These are phyloP conservation scores for Globia sparganii DNA, from an alignment of 2,888 invertebrate species.

Conservation along the genomic window DNA sequence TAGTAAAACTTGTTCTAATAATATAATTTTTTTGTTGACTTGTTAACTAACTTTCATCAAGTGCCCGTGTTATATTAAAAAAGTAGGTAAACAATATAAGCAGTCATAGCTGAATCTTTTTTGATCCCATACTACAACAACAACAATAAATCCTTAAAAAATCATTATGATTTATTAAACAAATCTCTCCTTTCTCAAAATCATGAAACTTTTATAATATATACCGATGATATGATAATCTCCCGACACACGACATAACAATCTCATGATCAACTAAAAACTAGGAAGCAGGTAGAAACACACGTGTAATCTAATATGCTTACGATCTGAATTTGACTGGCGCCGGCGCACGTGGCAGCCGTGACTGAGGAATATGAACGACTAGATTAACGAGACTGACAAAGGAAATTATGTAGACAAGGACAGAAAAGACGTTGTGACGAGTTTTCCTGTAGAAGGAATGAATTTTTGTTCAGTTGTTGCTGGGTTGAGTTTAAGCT, in stretches of 20 bases:
- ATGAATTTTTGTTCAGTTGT: neutral
- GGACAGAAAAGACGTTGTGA: slow-evolving; percentile 24
- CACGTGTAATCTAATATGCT: slow-evolving; percentile 16
- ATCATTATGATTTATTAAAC: neutral
- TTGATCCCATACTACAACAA: neutral
- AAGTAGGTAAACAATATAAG: neutral
- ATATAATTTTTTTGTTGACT: neutral
- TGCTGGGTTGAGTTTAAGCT: neutral
- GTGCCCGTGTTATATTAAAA: neutral
- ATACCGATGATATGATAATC: slow-evolving; percentile 1
- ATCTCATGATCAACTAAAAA: neutral
- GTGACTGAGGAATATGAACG: slow-evolving; percentile 55
- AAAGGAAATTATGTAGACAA: slow-evolving; percentile 54
- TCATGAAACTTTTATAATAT: neutral
- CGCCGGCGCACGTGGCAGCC: slow-evolving; percentile 27
- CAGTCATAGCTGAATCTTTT: neutral
- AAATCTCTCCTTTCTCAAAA: neutral
- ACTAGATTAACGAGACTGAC: slow-evolving; percentile 50
- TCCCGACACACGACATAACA: neutral
- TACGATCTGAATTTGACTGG: slow-evolving; percentile 26
- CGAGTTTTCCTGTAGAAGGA: slow-evolving; percentile 37
- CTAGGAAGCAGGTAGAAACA: slow-evolving; percentile 13
- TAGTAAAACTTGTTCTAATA: neutral
- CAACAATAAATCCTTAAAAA: no score
- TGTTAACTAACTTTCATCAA: neutral